Conservation (phyloP, 92 coral and sea anemone species). For the Galaxea fascicularis region DNA sequence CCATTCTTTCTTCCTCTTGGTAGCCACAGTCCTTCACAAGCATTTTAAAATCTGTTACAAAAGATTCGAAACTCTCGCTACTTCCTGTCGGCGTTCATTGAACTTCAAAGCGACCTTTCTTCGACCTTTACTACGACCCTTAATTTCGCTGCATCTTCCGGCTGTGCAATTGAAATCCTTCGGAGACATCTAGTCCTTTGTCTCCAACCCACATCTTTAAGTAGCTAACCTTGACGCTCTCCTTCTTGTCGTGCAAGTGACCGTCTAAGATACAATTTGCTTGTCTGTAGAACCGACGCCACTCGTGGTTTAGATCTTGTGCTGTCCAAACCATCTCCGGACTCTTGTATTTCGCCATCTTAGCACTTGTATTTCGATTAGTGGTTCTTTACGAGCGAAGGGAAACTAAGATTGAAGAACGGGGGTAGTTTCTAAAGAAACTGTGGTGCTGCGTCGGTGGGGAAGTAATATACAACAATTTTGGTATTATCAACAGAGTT, state of each 20-base stretch:
- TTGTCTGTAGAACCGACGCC: conserved; percentile 27
- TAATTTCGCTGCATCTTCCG: conserved; percentile 28
- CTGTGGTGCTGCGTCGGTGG: too few relatives aligned
- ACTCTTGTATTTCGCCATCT: conserved; percentile 31
- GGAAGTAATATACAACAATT: too few relatives aligned
- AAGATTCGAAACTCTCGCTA: conserved; percentile 9
- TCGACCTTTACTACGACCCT: background rate
- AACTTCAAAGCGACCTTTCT: conserved; percentile 44
- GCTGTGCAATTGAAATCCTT: conserved; percentile 28
- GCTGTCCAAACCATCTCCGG: conserved; percentile 13
- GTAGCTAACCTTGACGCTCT: too few relatives aligned
- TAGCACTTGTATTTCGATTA: background rate
- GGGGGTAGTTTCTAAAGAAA: too few relatives aligned
- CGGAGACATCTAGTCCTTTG: conserved; percentile 18
- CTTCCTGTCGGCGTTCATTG: conserved; percentile 19
- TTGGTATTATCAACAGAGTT: too few relatives aligned
- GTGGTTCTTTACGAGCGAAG: conserved; percentile 1
- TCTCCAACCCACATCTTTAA: conserved; percentile 29
- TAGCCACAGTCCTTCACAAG: conserved; percentile 20
- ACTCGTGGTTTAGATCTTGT: background rate
- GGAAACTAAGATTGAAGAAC: conserved; percentile 7
- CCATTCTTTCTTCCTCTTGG: conserved; percentile 1
- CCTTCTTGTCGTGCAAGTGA: conserved; percentile 14
- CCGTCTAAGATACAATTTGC: conserved; percentile 15
- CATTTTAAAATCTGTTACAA: conserved; percentile 23